Evolutionary conservation across 2,888 invertebrate species (phyloP).

Genomic region (Drosophila picticornis): DNA sequence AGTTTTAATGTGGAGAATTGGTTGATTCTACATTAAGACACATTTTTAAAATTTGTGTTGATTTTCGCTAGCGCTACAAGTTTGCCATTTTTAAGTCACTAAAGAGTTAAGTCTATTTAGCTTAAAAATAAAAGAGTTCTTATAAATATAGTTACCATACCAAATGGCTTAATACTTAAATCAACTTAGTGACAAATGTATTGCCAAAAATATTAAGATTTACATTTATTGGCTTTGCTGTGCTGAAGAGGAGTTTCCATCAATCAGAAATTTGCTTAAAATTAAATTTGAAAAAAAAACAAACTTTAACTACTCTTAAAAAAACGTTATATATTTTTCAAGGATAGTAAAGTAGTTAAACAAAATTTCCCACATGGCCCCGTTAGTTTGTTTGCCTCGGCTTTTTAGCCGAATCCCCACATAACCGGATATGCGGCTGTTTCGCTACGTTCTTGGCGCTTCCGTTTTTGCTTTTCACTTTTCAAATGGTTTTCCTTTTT

Average conservation of each 20-base stretch:
- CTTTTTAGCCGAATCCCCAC: slow-evolving; percentile 35
- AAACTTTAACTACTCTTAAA: neutral
- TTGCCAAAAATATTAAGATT: neutral
- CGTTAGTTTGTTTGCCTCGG: slow-evolving; percentile 60
- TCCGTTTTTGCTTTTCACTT: slow-evolving; percentile 74
- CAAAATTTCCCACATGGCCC: slow-evolving; percentile 3
- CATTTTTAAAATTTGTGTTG: neutral
- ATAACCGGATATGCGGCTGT: slow-evolving; percentile 65
- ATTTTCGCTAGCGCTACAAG: neutral
- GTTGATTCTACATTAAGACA: neutral
- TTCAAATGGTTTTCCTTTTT: slow-evolving; percentile 59
- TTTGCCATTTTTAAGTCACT: too few relatives aligned
- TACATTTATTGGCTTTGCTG: neutral
- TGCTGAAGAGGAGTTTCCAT: neutral
- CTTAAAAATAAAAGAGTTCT: neutral
- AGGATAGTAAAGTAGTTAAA: neutral
- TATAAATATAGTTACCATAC: neutral
- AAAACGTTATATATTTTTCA: neutral
- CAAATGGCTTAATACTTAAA: too few relatives aligned
- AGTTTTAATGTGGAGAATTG: neutral
- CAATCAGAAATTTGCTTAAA: neutral
- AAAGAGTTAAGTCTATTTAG: neutral
- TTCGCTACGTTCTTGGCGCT: slow-evolving; percentile 61
- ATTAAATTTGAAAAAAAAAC: neutral
- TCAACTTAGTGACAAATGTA: neutral